These are phyloP conservation scores for Apocrypta bakeri DNA, from an alignment of 1,140 invertebrate genomes.

Conservation along the genomic window DNA sequence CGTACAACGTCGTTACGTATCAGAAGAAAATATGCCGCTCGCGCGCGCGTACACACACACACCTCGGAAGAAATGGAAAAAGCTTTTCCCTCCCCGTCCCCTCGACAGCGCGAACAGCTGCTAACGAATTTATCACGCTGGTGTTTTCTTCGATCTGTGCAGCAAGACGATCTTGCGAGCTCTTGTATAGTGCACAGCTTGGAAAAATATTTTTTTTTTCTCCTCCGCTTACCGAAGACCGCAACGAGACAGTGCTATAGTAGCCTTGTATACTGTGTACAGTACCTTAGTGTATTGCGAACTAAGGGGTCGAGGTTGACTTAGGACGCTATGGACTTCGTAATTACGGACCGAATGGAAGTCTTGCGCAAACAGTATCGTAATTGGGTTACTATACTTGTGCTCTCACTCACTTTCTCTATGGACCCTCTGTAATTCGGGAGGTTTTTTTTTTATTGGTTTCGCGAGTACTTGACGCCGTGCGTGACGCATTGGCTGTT, in stretches of 20 bases:
- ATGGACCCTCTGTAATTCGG: conserved; percentile 12
- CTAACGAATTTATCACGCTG: conserved; percentile 37
- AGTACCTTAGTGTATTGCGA: conserved; percentile 9
- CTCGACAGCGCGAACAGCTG: conserved; percentile 24
- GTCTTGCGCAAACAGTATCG: conserved; percentile 56
- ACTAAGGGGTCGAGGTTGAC: conserved; percentile 51
- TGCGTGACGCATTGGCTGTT: background rate
- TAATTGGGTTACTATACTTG: conserved; percentile 57
- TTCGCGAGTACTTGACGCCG: background rate
- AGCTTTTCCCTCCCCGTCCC: background rate
- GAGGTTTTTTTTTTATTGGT: conserved; percentile 2
- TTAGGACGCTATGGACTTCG: conserved; percentile 57
- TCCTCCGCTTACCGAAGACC: conserved; percentile 14
- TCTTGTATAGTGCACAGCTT: conserved; percentile 19
- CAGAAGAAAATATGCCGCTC: conserved; percentile 25
- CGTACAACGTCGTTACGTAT: conserved; percentile 27
- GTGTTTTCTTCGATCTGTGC: conserved; percentile 7
- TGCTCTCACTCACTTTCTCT: background rate
- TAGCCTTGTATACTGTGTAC: background rate
- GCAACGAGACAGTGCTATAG: conserved; percentile 4
- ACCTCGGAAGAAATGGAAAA: conserved; percentile 29
- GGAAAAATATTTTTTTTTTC: conserved; percentile 56
- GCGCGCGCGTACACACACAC: too few relatives aligned
- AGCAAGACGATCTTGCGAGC: conserved; percentile 11
- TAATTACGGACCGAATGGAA: conserved; percentile 58